A percentile compares a stretch with the other conserved stretches of the same genome.
Conservation (phyloP, 2,113 vertebrate genomes). For the Centropristis striata region DNA sequence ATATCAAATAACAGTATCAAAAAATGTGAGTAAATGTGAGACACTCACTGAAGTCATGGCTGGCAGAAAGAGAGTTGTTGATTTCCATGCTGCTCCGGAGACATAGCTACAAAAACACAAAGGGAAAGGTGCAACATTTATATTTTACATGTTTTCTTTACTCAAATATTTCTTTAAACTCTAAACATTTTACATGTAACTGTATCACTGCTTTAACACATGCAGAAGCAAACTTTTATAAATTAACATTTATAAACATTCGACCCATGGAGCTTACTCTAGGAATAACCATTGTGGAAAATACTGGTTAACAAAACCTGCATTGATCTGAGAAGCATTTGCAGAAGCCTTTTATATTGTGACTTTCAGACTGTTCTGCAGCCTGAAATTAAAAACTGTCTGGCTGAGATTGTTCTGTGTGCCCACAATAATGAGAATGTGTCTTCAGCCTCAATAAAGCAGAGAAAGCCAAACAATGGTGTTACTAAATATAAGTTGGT, state of each 20-base stretch:
- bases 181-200: background rate
- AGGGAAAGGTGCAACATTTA: slow-evolving; percentile 14
- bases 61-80: slow-evolving; percentile 79
- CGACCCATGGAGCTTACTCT: background rate
- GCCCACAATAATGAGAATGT: background rate
- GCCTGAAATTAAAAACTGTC: background rate
- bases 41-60: slow-evolving; percentile 94
- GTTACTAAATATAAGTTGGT: background rate
- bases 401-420: background rate
- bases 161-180: background rate
- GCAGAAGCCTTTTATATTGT: background rate
- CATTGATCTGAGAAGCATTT: slow-evolving; percentile 7
- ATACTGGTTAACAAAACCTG: background rate
- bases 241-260: background rate
- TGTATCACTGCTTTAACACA: background rate
- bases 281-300: background rate
- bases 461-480: slow-evolving; percentile 1
- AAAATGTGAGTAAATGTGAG: background rate
- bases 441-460: background rate
- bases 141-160: background rate
- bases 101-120: slow-evolving; percentile 78
- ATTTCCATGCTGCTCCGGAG: slow-evolving; percentile 90
- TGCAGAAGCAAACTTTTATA: background rate
- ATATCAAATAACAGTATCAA: background rate
- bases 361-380: background rate